Conservation (phyloP, 35 echinoderm and acorn worm genomes). For the Nesometra sesokonis region DNA sequence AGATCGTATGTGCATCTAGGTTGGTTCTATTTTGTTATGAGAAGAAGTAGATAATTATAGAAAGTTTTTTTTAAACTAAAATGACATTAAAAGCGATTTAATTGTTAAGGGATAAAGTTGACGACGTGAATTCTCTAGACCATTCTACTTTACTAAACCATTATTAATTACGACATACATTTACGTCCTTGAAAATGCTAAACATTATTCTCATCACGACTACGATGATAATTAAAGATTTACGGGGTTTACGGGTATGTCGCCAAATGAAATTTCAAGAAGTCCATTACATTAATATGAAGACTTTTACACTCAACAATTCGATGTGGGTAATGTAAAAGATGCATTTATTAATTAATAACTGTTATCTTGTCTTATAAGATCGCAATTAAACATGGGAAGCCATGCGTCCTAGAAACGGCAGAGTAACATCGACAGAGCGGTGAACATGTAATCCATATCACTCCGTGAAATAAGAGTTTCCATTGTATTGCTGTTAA, state of each 20-base stretch:
- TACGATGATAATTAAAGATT: background rate
- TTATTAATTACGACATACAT: background rate
- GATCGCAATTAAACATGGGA: background rate
- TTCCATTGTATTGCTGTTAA: no score
- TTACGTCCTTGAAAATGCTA: background rate
- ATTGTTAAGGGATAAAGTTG: no score
- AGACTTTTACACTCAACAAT: background rate
- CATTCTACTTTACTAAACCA: no score
- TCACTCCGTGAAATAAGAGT: no score
- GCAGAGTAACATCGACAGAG: no score
- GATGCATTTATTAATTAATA: background rate
- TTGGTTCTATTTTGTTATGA: no score
- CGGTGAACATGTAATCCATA: no score
- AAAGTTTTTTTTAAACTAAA: no score
- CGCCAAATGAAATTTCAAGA: background rate
- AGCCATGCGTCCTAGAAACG: background rate
- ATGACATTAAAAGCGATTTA: no score
- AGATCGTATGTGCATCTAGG: no score
- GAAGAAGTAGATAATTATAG: no score
- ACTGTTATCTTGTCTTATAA: background rate
- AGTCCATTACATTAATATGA: background rate
- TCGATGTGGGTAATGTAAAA: background rate
- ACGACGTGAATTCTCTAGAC: no score
- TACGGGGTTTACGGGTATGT: background rate
- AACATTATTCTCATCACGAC: background rate